phyloP scores from a whole-genome alignment of 2,888 invertebrate genomes.

The Loripinus fragilis region DNA sequence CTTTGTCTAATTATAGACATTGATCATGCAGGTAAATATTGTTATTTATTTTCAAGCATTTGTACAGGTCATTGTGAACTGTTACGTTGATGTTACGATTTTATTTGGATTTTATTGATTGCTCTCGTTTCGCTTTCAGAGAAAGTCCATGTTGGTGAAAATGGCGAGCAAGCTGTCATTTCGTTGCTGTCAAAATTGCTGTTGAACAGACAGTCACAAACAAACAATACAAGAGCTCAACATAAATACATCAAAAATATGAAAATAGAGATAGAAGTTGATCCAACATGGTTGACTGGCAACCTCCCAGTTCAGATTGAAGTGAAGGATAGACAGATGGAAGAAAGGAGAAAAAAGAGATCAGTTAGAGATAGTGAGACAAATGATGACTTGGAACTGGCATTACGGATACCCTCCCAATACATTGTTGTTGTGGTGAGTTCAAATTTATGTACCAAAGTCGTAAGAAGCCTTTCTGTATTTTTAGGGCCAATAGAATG shows the following conservation, averaged over 20 bases:
- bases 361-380: neutral
- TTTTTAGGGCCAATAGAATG: too few relatives aligned
- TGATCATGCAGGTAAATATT: neutral
- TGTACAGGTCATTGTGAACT: neutral
- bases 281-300: conserved; percentile 2
- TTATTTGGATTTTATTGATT: conserved; percentile 1
- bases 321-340: conserved; percentile 10
- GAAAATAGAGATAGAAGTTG: conserved; percentile 28
- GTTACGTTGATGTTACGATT: neutral
- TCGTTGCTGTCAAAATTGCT: conserved; percentile 31
- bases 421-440: conserved; percentile 60
- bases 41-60: neutral
- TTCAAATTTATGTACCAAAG: too few relatives aligned
- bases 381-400: conserved; percentile 19
- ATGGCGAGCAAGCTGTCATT: conserved; percentile 21
- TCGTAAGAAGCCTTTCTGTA: too few relatives aligned
- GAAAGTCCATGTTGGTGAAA: neutral
- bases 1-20: conserved; percentile 3
- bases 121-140: neutral
- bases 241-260: neutral
- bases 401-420: conserved; percentile 47
- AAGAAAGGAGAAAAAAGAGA: conserved; percentile 6
- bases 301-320: neutral
- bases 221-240: neutral
- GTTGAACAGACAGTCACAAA: conserved; percentile 11